Base-by-base conservation (phyloP, 2,888 invertebrate species). In the Caenorhabditis drosophilae region DNA sequence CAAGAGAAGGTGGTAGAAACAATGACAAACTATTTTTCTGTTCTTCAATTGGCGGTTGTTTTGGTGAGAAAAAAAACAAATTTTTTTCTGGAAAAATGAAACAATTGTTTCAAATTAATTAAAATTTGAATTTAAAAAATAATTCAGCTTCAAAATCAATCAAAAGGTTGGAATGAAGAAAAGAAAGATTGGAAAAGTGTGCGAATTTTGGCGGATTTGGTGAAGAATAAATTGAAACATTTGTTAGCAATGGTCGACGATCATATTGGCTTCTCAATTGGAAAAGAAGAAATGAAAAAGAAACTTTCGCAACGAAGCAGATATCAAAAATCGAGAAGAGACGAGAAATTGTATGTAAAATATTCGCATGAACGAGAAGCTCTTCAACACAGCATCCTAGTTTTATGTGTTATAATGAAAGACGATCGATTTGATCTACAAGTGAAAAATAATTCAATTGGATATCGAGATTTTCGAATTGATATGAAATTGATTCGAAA, bases 401-500 rank as follows among this genome's bases (percentile, higher is more conserved):
- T 64, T 0, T 40, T 64, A 2, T 64, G 64, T 36, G 58, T 58
- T 27, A 31, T 58, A 22, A 50, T 64, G n/a, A 64, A 64, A n/a
- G 67, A 67, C 40, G 67, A 67, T 27, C 53, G 67, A 34, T 54
- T 67, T 27, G 67, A 67, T 54, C 38, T 67, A 12, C 67, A 67
- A 42, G 57, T 67, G 11, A 67, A 61, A 67, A 66, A 67, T 20
- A 73, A 73, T 27, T 66, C 73, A n/a, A 62, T 73, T 7, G 73
- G 73, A 12, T 66, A 63, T 49, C 70, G 70, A 7, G 73, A 73
- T 36, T 73, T 70, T 50, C 70, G 73, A 11, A 62, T 73, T 18
- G 55, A 73, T 26, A 58, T 69, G 62, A 47, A 60, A 18, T 49
- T 70, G 36, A 48, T 70, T 15, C 45, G 64, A 16, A 57, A 23